Conservation (phyloP, 1,140 invertebrate species). For the Elymnias hypermnestra region DNA sequence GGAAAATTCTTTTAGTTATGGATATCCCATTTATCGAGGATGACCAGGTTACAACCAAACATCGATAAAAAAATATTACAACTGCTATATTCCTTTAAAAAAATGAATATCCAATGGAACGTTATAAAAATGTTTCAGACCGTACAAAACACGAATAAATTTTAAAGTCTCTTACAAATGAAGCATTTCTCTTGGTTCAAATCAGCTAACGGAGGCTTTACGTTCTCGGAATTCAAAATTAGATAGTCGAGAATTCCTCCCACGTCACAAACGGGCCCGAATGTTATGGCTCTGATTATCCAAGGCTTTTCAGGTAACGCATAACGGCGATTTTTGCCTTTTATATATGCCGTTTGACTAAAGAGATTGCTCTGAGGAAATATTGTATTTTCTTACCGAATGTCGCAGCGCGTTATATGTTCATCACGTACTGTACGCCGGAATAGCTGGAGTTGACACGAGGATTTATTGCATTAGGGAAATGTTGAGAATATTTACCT, state of each 20-base stretch:
- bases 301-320: slow-evolving; percentile 5
- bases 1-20: too few species aligned
- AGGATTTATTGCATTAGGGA: background rate
- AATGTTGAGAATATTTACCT: background rate
- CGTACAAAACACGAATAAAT: too few species aligned
- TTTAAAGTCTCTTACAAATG: too few species aligned
- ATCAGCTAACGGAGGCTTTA: slow-evolving; percentile 18
- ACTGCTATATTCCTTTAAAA: too few species aligned
- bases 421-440: background rate
- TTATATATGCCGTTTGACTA: slow-evolving; percentile 15
- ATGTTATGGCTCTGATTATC: slow-evolving; percentile 19
- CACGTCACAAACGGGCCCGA: slow-evolving; percentile 13
- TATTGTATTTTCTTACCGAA: slow-evolving; percentile 5
- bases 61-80: too few species aligned
- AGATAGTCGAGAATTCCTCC: slow-evolving; percentile 10
- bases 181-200: background rate
- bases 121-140: too few species aligned
- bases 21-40: too few species aligned
- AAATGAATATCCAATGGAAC: too few species aligned
- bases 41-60: too few species aligned
- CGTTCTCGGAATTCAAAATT: slow-evolving; percentile 11
- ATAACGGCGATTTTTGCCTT: slow-evolving; percentile 18
- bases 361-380: slow-evolving; percentile 15
- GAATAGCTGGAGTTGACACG: slow-evolving; percentile 3
- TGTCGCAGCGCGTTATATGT: slow-evolving; percentile 1